Evolutionary conservation across 1,140 invertebrate species (phyloP), one percentile per base, ranked within the genome.

Genomic region (Solenopsis fugax): DNA sequence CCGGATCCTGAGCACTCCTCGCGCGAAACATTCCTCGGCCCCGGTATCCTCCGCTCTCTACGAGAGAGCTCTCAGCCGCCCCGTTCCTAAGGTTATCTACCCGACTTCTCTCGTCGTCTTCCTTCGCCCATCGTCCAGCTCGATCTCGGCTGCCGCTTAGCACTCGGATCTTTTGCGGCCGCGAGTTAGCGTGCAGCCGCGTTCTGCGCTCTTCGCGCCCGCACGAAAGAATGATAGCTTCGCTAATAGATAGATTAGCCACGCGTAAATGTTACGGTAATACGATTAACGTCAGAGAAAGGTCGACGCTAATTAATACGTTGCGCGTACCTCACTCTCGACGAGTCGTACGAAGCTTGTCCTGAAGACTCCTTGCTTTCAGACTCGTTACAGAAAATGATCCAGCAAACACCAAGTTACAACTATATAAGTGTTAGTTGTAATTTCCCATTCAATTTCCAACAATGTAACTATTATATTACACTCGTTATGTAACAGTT

Each of bases 1-100:
- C 89, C 86, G 91, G 87, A 91, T 88, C 75, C 85, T 85, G 37
- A 75, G 34, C 69, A 78, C 62, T 64, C 65, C 48, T 60, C 76
- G 80, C 52, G 50, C 67, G 80, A 87, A 65, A 18, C 85, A 86
- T 78, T 89, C 86, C 75, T 77, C 71, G 41, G n/a, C 41, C 41
- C 60, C 54, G 77, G 41, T 52, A 75, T 85, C 64, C 52, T 77
- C 72, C n/a, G 52, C 72, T 87, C 65, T 67, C 77, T 76, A 58
- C 64, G 37, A 77, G 52, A 72, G 65, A 82, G 67, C 72, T 76
- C 50, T 87, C 60, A 54, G 60, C 45, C 65, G 84, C 58, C 72
- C 52, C 52, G 45, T 85, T 85, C 76, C 54, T 75, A 73, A 80
- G 69, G 41, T 80, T 86, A 86, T 80, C 65, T 69, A 48, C 65